These are phyloP conservation scores for Drosophila emarginata DNA, from an alignment of 2,888 invertebrate species.

Conservation along the genomic window DNA sequence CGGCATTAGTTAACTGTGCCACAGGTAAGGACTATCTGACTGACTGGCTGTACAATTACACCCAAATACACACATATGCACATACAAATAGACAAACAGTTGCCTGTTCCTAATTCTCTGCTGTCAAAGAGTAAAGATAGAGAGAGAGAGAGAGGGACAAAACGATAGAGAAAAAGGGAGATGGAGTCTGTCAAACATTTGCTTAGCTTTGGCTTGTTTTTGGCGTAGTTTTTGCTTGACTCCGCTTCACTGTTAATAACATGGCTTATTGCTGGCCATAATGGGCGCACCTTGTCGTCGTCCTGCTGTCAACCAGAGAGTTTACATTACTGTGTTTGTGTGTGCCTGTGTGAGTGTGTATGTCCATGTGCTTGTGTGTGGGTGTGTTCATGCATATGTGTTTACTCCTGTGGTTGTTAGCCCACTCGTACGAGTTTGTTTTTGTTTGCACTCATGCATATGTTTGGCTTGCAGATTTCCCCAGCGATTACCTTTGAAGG, in stretches of 20 bases:
- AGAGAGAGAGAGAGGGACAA: constrained; percentile 8
- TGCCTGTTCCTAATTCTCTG: constrained; percentile 19
- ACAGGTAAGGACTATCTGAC: constrained; percentile 37
- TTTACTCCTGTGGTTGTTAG: constrained; percentile 67
- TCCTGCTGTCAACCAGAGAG: constrained; percentile 17
- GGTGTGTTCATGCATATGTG: constrained; percentile 31
- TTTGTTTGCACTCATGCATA: constrained; percentile 54
- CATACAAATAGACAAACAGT: constrained; percentile 22
- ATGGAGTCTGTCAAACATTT: constrained; percentile 54
- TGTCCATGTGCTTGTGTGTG: constrained; percentile 10
- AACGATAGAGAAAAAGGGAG: constrained; percentile 4
- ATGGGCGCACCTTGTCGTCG: constrained; percentile 49
- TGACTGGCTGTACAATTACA: constrained; percentile 21
- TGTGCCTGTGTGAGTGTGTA: constrained; percentile 11
- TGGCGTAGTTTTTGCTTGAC: constrained; percentile 28
- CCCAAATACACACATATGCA: constrained; percentile 13
- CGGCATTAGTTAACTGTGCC: constrained; percentile 69
- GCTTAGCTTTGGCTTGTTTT: constrained; percentile 63
- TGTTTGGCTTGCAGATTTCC: constrained; percentile 70
- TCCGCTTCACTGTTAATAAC: constrained; percentile 62
- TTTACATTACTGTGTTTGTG: constrained; percentile 11
- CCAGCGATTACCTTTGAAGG: constrained; percentile 65
- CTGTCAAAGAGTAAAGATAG: constrained; percentile 12
- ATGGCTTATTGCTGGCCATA: constrained; percentile 72
- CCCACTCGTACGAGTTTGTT: constrained; percentile 55